Evolutionary conservation across 2,113 vertebrate species (phyloP).

Genomic region (Megatriorchis doriae): DNA sequence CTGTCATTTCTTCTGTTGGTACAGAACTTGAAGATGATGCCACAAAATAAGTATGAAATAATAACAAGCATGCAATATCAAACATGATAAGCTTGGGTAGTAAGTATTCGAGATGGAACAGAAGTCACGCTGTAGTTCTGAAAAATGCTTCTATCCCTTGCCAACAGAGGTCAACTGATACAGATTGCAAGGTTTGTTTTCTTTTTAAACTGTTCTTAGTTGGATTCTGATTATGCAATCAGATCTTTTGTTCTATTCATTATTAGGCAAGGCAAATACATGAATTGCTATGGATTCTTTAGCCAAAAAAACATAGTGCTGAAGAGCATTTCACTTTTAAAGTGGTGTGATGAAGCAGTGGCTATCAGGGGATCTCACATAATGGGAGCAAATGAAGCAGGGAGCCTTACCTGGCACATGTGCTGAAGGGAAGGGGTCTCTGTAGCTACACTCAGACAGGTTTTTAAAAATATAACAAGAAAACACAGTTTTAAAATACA

Average conservation of each 20-base stretch:
- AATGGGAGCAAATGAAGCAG: not conserved
- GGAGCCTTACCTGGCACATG: too few species aligned
- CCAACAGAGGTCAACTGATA: not conserved
- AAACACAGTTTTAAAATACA: not conserved
- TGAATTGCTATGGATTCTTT: not conserved
- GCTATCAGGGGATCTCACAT: not conserved
- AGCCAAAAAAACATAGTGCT: not conserved
- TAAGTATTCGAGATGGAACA: not conserved
- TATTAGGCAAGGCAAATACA: not conserved
- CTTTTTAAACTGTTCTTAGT: not conserved
- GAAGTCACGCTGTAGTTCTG: not conserved
- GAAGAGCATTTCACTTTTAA: not conserved
- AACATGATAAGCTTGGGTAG: too few species aligned
- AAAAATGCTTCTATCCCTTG: not conserved
- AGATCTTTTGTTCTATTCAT: not conserved
- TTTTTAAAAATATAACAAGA: not conserved
- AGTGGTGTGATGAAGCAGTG: not conserved
- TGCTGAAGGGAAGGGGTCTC: not conserved
- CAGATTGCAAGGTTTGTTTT: not conserved
- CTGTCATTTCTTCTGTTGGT: not conserved
- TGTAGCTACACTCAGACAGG: not conserved
- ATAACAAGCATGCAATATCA: not conserved
- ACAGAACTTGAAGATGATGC: not conserved
- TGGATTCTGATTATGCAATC: not conserved
- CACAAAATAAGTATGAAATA: not conserved